Conservation (phyloP, 1,140 invertebrate species). For the Drosophila watanabei region DNA sequence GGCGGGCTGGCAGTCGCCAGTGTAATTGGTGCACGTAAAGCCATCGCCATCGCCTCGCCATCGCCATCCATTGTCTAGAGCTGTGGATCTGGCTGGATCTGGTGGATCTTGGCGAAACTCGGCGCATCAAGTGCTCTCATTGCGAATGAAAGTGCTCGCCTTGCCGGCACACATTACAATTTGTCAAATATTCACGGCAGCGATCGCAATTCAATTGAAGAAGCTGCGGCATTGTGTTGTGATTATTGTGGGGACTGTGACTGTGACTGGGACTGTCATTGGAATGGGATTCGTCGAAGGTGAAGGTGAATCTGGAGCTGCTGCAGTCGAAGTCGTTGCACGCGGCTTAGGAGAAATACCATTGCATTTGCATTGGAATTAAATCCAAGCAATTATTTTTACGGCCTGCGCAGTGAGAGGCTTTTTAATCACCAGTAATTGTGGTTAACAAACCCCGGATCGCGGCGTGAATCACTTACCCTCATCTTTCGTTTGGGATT, state of each 20-base stretch:
- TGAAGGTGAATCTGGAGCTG: conserved; percentile 33
- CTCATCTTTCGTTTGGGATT: conserved; percentile 49
- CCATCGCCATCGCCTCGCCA: conserved; percentile 52
- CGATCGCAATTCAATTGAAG: conserved; percentile 65
- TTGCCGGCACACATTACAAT: conserved; percentile 65
- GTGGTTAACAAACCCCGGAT: conserved; percentile 41
- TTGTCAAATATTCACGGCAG: conserved; percentile 68
- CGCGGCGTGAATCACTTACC: conserved; percentile 59
- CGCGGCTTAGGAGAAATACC: conserved; percentile 10
- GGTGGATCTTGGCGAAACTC: conserved; percentile 56
- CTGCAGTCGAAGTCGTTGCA: conserved; percentile 22
- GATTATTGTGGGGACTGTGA: neutral
- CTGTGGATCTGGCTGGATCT: conserved; percentile 9
- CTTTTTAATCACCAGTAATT: conserved; percentile 62
- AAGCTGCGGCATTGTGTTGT: conserved; percentile 61
- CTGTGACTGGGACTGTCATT: conserved; percentile 16
- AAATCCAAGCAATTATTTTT: conserved; percentile 26
- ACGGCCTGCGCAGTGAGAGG: conserved; percentile 27
- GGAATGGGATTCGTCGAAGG: conserved; percentile 28
- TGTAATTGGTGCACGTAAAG: conserved; percentile 73
- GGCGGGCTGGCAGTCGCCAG: conserved; percentile 11
- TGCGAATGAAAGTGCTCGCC: conserved; percentile 69
- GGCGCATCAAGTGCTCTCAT: conserved; percentile 70
- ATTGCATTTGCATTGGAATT: conserved; percentile 59
- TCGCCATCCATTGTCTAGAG: conserved; percentile 54